phyloP scores from a whole-genome alignment of 2,113 vertebrate genomes.

The Atherinomorus stipes region DNA sequence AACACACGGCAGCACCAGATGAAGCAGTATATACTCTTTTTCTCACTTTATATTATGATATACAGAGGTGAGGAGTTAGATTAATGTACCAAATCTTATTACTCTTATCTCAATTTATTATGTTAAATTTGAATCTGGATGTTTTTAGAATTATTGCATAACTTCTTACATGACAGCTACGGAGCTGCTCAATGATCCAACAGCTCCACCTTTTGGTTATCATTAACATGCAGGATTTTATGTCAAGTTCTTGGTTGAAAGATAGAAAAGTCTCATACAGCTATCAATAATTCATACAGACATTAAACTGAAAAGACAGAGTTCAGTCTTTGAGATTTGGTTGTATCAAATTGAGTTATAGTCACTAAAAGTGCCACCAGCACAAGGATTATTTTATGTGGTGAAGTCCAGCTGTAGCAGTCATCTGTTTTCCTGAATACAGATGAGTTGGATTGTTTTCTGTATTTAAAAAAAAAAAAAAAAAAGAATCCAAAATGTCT shows the following conservation, averaged over 20 bases:
- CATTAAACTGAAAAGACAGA: not conserved
- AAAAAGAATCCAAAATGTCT: too few species aligned
- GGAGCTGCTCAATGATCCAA: constrained; percentile 20
- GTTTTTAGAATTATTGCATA: not conserved
- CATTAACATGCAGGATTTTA: not conserved
- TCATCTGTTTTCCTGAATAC: too few species aligned
- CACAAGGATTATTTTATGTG: too few species aligned
- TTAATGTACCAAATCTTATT: not conserved
- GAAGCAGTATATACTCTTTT: constrained; percentile 6
- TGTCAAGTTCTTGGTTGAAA: not conserved
- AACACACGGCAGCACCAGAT: not conserved
- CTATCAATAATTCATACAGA: not conserved
- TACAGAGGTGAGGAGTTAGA: too few species aligned
- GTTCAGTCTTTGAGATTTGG: not conserved
- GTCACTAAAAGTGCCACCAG: not conserved
- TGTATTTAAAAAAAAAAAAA: too few species aligned
- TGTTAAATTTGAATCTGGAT: not conserved
- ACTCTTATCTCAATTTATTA: not conserved
- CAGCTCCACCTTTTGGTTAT: constrained; percentile 64
- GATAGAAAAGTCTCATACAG: not conserved
- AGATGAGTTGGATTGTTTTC: too few species aligned
- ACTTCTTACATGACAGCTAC: not conserved
- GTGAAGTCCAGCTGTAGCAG: too few species aligned
- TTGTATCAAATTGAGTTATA: not conserved
- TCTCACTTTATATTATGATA: not conserved